Percentiles rank a stretch among this genome's conserved stretches.
Evolutionary conservation across 2,888 invertebrate genomes (phyloP).

Genomic region (Rotaria macrura): DNA sequence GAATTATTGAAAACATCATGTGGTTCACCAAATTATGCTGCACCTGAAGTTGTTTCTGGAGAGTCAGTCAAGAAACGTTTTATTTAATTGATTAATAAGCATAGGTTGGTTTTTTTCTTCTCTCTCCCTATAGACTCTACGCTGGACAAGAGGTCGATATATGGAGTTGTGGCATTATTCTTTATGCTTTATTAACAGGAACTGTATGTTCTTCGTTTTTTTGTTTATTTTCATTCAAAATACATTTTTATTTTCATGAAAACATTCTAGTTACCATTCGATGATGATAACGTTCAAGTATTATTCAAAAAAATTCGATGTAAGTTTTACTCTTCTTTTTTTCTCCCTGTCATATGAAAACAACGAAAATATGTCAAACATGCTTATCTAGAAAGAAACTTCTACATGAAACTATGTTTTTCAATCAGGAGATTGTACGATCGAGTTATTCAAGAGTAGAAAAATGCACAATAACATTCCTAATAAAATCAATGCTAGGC

Average conservation of each 20-base stretch:
- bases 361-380: too few relatives aligned
- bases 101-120: not conserved
- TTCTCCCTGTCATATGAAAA: too few relatives aligned
- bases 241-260: too few relatives aligned
- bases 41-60: conserved; percentile 95
- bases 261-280: conserved; percentile 66
- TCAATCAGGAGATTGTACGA: too few relatives aligned
- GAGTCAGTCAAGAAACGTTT: conserved; percentile 48
- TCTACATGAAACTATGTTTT: too few relatives aligned
- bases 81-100: too few relatives aligned
- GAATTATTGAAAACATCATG: conserved; percentile 94
- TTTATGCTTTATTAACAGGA: conserved; percentile 94
- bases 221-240: conserved; percentile 38
- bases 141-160: conserved; percentile 99
- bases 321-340: conserved; percentile 45
- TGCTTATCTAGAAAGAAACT: too few relatives aligned
- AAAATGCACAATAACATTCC: too few relatives aligned
- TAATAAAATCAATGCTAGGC: too few relatives aligned
- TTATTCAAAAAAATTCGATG: conserved; percentile 96
- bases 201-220: conserved; percentile 51
- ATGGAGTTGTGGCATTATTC: conserved; percentile 95
- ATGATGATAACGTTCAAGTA: conserved; percentile 96
- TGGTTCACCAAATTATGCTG: conserved; percentile 98
- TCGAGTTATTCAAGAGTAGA: too few relatives aligned
- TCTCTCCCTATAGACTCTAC: conserved; percentile 59